phyloP scores from a whole-genome alignment of 2,113 vertebrate genomes.

The Melanerpes formicivorus region DNA sequence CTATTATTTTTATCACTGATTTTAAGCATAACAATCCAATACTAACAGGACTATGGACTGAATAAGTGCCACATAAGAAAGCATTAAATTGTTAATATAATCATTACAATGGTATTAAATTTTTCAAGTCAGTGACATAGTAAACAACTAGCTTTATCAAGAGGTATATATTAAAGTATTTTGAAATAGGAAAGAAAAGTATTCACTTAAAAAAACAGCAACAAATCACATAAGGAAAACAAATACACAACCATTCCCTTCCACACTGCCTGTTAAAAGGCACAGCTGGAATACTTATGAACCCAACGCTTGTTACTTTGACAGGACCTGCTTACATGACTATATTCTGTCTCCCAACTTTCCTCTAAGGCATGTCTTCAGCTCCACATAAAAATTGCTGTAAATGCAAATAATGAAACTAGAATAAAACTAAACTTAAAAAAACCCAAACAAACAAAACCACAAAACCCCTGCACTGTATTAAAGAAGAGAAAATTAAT shows the following conservation, averaged over 20 bases:
- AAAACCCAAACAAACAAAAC: background rate
- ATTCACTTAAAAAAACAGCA: background rate
- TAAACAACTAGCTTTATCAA: background rate
- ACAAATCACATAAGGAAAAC: background rate
- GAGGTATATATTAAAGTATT: background rate
- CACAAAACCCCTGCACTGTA: fast-evolving
- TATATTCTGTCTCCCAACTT: background rate
- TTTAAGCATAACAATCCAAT: background rate
- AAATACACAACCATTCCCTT: background rate
- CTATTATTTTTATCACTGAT: background rate
- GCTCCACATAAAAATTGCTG: background rate
- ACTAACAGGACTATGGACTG: background rate
- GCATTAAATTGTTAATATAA: background rate
- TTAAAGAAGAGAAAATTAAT: background rate
- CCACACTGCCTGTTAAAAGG: background rate
- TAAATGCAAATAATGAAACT: background rate
- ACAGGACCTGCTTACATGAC: background rate
- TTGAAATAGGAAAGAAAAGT: background rate
- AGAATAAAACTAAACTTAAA: background rate
- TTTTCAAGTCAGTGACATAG: background rate
- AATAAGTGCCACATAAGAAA: background rate
- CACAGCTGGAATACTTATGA: background rate
- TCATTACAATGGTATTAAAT: background rate
- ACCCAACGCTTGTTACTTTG: background rate
- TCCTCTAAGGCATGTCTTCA: background rate